Evolutionary conservation across 2,797 vertebrate genomes (phyloP).

Genomic region (Xiphorhynchus erythropygius): DNA sequence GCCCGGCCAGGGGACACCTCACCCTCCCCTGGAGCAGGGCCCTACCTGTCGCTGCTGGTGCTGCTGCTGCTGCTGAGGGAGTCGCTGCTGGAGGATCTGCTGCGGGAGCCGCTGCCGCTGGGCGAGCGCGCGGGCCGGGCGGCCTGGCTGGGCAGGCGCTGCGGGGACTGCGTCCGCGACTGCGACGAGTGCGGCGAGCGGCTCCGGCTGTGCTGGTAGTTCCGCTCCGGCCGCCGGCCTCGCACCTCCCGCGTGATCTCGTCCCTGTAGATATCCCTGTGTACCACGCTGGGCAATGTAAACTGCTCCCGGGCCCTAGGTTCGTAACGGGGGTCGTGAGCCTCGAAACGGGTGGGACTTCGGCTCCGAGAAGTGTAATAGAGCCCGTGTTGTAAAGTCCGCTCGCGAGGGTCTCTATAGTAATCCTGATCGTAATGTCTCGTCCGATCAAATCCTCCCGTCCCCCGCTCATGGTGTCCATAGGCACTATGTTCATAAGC

Average conservation of each 20-base stretch:
- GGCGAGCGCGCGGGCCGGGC: constrained; percentile 86
- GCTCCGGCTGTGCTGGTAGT: constrained; percentile 93
- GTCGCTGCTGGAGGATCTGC: constrained; percentile 96
- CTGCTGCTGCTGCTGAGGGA: constrained; percentile 98
- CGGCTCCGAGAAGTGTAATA: constrained; percentile 96
- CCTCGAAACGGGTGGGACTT: constrained; percentile 95
- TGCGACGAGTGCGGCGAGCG: constrained; percentile 94
- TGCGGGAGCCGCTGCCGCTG: constrained; percentile 91
- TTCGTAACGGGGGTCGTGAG: constrained; percentile 94
- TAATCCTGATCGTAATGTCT: constrained; percentile 98
- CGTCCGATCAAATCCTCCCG: constrained; percentile 92
- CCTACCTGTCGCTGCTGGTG: constrained; percentile 96
- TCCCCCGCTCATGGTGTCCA: constrained; percentile 97
- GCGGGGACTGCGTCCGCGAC: constrained; percentile 93
- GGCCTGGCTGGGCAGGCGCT: constrained; percentile 89
- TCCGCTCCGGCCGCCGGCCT: constrained; percentile 89
- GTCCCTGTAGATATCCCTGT: constrained; percentile 95
- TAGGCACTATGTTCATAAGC: constrained; percentile 98
- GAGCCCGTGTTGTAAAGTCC: constrained; percentile 87
- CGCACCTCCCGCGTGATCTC: constrained; percentile 89
- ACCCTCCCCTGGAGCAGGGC: fast-evolving
- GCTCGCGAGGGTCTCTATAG: constrained; percentile 93
- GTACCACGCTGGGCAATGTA: constrained; percentile 96
- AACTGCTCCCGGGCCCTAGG: constrained; percentile 91
- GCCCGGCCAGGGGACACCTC: fast-evolving